phyloP scores from a whole-genome alignment of 2,113 vertebrate species.

The Cyanoliseus patagonus region DNA sequence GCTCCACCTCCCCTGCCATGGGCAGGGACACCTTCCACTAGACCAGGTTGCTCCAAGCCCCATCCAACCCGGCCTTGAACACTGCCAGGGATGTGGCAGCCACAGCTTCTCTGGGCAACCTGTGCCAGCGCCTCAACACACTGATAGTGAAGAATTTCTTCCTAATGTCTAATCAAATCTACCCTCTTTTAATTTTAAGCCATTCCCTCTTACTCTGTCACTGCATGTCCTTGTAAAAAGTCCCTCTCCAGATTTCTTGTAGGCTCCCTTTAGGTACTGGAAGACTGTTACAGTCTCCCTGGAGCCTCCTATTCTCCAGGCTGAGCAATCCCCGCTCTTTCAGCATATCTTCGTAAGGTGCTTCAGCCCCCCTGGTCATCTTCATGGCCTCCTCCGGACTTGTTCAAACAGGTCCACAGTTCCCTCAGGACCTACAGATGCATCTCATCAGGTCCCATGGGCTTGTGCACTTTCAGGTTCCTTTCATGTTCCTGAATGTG shows the following conservation, averaged over 20 bases:
- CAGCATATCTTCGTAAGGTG: neutral
- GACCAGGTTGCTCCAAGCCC: neutral
- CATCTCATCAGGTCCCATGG: neutral
- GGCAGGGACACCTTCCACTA: neutral
- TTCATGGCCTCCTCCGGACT: neutral
- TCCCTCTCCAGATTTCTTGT: neutral
- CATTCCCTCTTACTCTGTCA: neutral
- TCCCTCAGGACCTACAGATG: neutral
- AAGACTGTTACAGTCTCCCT: neutral
- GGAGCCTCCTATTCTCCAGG: neutral
- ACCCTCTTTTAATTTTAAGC: neutral
- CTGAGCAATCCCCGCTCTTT: neutral
- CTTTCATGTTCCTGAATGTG: neutral
- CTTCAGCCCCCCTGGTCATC: neutral
- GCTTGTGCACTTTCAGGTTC: neutral
- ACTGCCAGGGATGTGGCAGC: neutral
- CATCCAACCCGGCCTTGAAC: neutral
- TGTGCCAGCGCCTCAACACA: neutral
- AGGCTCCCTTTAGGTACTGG: neutral
- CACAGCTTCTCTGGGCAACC: neutral
- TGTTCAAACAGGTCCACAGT: neutral
- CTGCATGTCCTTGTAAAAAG: neutral
- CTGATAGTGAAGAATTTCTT: neutral
- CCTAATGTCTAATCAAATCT: neutral
- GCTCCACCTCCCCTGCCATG: neutral